These are phyloP conservation scores for Empidonax alnorum DNA, from an alignment of 2,113 vertebrate species.

Conservation along the genomic window DNA sequence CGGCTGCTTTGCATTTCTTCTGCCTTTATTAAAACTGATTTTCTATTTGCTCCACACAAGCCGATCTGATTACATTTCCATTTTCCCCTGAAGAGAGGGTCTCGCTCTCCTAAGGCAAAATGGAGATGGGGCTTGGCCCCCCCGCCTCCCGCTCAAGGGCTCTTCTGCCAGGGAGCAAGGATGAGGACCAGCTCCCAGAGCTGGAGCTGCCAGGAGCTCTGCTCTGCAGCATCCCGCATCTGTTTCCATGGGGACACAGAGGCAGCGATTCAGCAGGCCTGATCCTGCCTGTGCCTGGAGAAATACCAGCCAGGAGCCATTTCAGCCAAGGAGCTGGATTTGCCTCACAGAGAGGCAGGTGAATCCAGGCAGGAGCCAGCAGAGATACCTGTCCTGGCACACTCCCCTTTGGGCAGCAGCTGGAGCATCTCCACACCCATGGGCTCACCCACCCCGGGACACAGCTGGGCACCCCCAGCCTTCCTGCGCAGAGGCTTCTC, in stretches of 20 bases:
- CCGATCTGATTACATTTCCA: slow-evolving; percentile 84
- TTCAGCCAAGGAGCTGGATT: rapidly evolving
- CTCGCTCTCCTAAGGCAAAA: neutral
- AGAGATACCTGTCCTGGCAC: rapidly evolving
- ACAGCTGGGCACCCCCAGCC: neutral
- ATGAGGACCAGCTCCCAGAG: neutral
- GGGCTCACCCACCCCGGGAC: neutral
- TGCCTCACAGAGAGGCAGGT: neutral
- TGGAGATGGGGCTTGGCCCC: neutral
- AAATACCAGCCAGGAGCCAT: neutral
- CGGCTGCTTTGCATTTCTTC: slow-evolving; percentile 81
- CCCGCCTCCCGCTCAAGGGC: neutral
- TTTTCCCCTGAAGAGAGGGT: slow-evolving; percentile 71
- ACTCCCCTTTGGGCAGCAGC: rapidly evolving
- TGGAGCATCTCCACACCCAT: neutral
- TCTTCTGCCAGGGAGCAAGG: neutral
- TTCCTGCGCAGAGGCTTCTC: neutral
- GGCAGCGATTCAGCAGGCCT: neutral
- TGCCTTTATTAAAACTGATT: slow-evolving; percentile 84
- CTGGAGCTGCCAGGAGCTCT: neutral
- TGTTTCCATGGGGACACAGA: slow-evolving; percentile 67
- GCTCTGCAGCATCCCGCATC: slow-evolving; percentile 24
- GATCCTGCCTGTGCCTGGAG: neutral
- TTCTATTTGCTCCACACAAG: slow-evolving; percentile 82
- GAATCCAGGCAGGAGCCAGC: neutral